phyloP scores from a whole-genome alignment of 2,113 vertebrate species.

The Syngnathus floridae region DNA sequence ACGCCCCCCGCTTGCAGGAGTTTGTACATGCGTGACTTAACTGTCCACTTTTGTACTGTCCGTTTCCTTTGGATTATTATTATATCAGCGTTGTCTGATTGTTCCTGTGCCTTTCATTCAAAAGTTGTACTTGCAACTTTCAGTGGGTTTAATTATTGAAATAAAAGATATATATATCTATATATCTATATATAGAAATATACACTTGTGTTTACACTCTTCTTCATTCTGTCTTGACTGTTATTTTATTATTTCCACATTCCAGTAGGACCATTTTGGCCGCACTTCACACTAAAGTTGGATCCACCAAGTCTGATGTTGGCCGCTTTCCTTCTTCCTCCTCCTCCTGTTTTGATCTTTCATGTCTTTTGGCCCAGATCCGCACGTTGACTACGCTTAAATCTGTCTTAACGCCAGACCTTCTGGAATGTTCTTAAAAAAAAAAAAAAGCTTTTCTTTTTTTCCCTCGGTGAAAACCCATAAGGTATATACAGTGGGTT shows the following conservation, averaged over 20 bases:
- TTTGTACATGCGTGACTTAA: slow-evolving; percentile 86
- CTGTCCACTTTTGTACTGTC: slow-evolving; percentile 94
- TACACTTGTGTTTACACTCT: slow-evolving; percentile 52
- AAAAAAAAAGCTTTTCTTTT: neutral
- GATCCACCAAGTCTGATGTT: slow-evolving; percentile 41
- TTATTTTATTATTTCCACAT: slow-evolving; percentile 24
- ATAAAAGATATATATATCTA: slow-evolving; percentile 71
- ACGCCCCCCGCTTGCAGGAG: slow-evolving; percentile 51
- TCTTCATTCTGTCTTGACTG: slow-evolving; percentile 37
- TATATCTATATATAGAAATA: slow-evolving; percentile 45
- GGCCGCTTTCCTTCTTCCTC: slow-evolving; percentile 34
- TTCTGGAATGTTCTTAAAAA: neutral
- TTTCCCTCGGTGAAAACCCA: neutral
- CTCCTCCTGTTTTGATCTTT: slow-evolving; percentile 44
- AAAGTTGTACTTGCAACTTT: slow-evolving; percentile 97
- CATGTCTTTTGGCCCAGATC: slow-evolving; percentile 38
- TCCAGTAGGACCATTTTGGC: slow-evolving; percentile 20
- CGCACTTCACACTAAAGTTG: slow-evolving; percentile 16
- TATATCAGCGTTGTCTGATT: slow-evolving; percentile 95
- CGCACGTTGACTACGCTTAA: slow-evolving; percentile 29
- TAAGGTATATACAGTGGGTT: neutral
- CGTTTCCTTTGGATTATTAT: slow-evolving; percentile 85
- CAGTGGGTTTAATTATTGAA: slow-evolving; percentile 95
- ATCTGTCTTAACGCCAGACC: slow-evolving; percentile 17
- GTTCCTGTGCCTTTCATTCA: slow-evolving; percentile 95